Percentiles rank a stretch among this genome's conserved stretches.
Evolutionary conservation across 1,140 invertebrate species (phyloP).

Genomic region (Pollicipes pollicipes): DNA sequence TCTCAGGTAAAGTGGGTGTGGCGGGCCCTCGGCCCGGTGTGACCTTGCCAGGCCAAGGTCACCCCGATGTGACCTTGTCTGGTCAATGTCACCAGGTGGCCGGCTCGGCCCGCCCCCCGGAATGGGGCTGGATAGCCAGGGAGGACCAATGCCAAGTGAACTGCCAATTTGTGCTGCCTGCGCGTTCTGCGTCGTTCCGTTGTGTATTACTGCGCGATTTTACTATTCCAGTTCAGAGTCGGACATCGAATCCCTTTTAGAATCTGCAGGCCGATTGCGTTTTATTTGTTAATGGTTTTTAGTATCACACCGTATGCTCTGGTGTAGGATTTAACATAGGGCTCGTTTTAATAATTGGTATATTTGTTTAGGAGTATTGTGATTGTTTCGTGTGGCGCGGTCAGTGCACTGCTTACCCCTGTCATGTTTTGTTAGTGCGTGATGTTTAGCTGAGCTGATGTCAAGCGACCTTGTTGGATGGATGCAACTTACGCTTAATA

Average conservation of each 20-base stretch:
- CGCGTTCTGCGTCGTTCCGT: too few relatives aligned
- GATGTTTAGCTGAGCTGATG: not conserved
- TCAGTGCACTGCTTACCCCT: not conserved
- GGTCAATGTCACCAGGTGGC: too few relatives aligned
- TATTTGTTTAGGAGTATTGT: not conserved
- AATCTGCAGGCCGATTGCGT: not conserved
- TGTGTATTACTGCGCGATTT: too few relatives aligned
- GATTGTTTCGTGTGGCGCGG: not conserved
- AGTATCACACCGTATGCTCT: not conserved
- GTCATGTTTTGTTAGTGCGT: not conserved
- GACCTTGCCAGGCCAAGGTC: not conserved
- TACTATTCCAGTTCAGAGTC: too few relatives aligned
- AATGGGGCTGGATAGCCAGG: not conserved
- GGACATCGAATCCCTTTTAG: not conserved
- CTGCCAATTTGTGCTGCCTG: not conserved
- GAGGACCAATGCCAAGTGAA: not conserved
- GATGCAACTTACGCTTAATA: not conserved
- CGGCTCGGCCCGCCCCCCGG: too few relatives aligned
- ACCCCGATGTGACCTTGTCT: not conserved
- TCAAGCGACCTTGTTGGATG: not conserved
- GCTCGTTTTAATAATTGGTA: not conserved
- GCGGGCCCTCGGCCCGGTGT: too few relatives aligned
- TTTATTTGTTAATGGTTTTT: not conserved
- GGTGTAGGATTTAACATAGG: not conserved
- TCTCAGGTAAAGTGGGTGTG: not conserved